These are phyloP conservation scores for Nannobrachium achirus DNA, from an alignment of 2,113 vertebrate species.

Conservation along the genomic window DNA sequence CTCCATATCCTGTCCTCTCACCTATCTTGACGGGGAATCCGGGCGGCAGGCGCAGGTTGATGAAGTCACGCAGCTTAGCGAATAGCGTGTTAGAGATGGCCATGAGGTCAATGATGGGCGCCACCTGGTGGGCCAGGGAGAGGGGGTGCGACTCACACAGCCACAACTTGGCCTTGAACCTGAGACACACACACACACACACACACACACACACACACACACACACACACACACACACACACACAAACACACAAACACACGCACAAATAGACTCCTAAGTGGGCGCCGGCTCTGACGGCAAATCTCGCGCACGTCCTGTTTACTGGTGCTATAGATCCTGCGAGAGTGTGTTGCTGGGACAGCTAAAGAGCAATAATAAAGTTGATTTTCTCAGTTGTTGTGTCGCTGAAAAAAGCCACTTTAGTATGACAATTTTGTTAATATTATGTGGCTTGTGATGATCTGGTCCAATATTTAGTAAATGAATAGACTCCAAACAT, in stretches of 20 bases:
- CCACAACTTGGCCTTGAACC: slow-evolving; percentile 98
- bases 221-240: background rate
- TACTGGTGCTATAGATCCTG: too few relatives aligned
- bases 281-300: too few relatives aligned
- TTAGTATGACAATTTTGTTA: too few relatives aligned
- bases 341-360: too few relatives aligned
- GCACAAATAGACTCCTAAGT: too few relatives aligned
- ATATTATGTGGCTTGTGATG: too few relatives aligned
- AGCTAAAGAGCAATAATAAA: background rate
- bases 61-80: slow-evolving; percentile 96
- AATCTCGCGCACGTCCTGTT: too few relatives aligned
- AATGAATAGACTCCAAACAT: too few relatives aligned
- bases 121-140: slow-evolving; percentile 94
- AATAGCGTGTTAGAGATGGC: slow-evolving; percentile 96
- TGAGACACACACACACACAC: slow-evolving; percentile 55
- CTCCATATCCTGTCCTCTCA: slow-evolving; percentile 60
- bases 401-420: too few relatives aligned
- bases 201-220: slow-evolving; percentile 29
- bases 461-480: too few relatives aligned
- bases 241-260: background rate
- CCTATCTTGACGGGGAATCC: slow-evolving; percentile 97
- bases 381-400: too few relatives aligned
- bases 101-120: slow-evolving; percentile 98
- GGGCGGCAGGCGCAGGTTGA: slow-evolving; percentile 92
- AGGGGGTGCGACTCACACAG: slow-evolving; percentile 96